phyloP scores from a whole-genome alignment of 2,797 vertebrate genomes.

The Meda fulgida region DNA sequence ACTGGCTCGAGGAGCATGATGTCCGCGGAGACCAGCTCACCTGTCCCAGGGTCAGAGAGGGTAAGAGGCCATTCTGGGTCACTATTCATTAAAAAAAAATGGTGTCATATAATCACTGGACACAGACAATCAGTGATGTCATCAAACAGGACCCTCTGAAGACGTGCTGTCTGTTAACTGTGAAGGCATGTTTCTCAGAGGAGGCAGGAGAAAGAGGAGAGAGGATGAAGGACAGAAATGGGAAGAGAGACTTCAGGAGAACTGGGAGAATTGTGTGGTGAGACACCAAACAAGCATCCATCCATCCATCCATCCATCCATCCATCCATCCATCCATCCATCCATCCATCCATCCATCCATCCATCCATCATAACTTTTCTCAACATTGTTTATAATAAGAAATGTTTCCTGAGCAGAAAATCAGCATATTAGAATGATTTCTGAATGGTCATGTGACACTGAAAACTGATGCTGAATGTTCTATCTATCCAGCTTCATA shows the following conservation, averaged over 20 bases:
- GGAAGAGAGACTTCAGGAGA: slow-evolving; percentile 88
- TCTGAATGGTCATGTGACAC: background rate
- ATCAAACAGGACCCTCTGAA: slow-evolving; percentile 82
- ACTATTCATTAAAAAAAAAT: too few species aligned
- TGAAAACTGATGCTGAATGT: background rate
- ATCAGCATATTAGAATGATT: background rate
- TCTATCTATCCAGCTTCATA: background rate
- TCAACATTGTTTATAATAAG: background rate
- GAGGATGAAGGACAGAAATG: slow-evolving; percentile 78
- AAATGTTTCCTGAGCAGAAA: background rate
- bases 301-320: background rate
- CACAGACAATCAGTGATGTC: slow-evolving; percentile 22
- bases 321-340: background rate
- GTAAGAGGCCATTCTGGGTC: slow-evolving; percentile 69
- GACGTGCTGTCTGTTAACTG: slow-evolving; percentile 79
- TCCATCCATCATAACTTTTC: background rate
- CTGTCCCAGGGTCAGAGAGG: slow-evolving; percentile 92
- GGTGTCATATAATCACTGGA: background rate
- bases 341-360: too few species aligned
- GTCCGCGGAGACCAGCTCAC: slow-evolving; percentile 87
- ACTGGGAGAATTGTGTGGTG: slow-evolving; percentile 94
- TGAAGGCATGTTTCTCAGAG: slow-evolving; percentile 66
- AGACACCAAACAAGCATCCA: background rate
- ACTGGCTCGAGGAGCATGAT: slow-evolving; percentile 83
- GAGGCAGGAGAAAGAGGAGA: slow-evolving; percentile 71